phyloP scores from a whole-genome alignment of 2,113 vertebrate genomes.

The Willisornis vidua region DNA sequence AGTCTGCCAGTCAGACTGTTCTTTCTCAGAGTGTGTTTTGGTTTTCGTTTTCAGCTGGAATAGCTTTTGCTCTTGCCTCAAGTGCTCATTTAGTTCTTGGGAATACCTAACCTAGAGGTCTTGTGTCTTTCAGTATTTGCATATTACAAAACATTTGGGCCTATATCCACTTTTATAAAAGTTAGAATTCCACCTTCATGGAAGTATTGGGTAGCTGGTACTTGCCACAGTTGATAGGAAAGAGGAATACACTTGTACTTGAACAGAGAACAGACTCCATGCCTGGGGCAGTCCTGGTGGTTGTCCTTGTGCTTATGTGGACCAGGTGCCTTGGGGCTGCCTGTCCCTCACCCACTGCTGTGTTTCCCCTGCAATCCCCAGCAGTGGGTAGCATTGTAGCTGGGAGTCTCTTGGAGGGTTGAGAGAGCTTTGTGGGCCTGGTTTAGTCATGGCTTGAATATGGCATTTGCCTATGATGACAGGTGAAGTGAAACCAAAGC shows the following conservation, averaged over 20 bases:
- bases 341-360: background rate
- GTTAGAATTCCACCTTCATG: background rate
- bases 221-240: background rate
- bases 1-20: background rate
- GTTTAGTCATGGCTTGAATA: background rate
- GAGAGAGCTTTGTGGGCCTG: background rate
- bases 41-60: background rate
- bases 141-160: background rate
- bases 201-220: background rate
- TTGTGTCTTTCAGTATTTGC: background rate
- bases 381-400: background rate
- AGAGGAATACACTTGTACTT: background rate
- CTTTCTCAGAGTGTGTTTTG: background rate
- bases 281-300: background rate
- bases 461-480: background rate
- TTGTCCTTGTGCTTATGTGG: background rate
- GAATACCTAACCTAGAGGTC: background rate
- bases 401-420: background rate
- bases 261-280: background rate
- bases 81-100: background rate
- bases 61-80: background rate
- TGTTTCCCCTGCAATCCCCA: background rate
- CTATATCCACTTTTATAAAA: background rate
- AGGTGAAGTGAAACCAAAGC: conserved; percentile 10
- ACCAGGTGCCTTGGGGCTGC: background rate